Base-by-base conservation (phyloP, 2,113 vertebrate species). In the Otocyon megalotis region DNA sequence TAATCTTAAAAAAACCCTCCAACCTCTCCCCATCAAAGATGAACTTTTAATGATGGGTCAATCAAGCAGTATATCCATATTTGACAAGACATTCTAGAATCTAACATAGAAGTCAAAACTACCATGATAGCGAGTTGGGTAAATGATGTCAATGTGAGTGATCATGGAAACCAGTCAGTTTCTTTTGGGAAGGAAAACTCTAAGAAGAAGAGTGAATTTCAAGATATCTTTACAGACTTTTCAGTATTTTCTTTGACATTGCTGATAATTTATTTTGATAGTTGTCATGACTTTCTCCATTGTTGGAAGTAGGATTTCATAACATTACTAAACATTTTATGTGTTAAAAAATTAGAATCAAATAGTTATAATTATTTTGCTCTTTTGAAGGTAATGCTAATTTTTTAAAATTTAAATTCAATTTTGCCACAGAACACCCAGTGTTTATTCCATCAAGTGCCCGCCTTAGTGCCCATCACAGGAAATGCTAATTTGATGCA, bases 251-350 rank as follows among this genome's bases (percentile, higher is more conserved):
- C n/a, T 88, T 92, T 96, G 82, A 95, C 50, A 67, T 80, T 30
- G 53, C 35, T 88, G n/a, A 48, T 89, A 58, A 58, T 81, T 96
- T 93, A 48, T 90, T 96, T 93, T 43, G 72, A 22, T 54, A 14
- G 54, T 84, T 92, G n/a, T 91, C 83, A 86, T 86, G 83, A 94
- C 67, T 89, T 88, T 97, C 60, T 86, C 26, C 3, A 2, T 80
- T 85, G 54, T 91, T 82, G n/a, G 79, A 65, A 50, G 35, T 17
- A 84, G 69, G 32, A 93, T 96, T 98, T 96, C n/a, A 48, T 93
- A 89, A 96, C 17, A 67, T 63, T 48, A 92, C 10, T 71, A 74
- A 67, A 90, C 74, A 83, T 80, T 92, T 97, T 96, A 50, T 37
- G 74, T 80, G 35, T 60, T 94, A 56, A 71, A 80, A 94, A 85